Evolutionary conservation across 2,113 vertebrate species (phyloP).

Genomic region (Nannobrachium achirus): DNA sequence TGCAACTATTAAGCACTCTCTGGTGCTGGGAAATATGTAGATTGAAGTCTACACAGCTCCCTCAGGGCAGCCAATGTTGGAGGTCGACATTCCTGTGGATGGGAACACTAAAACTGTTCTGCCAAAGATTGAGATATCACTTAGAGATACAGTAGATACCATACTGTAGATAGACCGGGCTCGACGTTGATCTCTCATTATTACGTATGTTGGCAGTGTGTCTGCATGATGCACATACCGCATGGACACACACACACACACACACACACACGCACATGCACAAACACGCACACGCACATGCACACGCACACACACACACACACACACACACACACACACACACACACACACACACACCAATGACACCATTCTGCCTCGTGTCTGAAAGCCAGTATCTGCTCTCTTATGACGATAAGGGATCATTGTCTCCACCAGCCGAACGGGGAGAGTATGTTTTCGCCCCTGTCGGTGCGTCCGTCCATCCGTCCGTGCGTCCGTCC

Average conservation of each 20-base stretch:
- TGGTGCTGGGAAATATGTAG: no score
- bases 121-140: slow-evolving; percentile 3
- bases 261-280: background rate
- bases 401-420: background rate
- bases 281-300: no score
- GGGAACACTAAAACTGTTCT: background rate
- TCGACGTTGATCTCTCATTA: background rate
- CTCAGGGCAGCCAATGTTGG: no score
- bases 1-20: no score
- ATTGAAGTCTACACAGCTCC: no score
- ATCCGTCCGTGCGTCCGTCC: no score
- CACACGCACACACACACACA: background rate
- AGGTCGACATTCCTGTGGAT: no score
- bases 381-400: background rate
- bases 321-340: background rate
- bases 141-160: slow-evolving; percentile 23
- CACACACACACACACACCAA: background rate
- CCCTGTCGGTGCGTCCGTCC: no score
- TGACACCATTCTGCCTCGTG: background rate
- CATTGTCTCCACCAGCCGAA: background rate
- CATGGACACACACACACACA: background rate
- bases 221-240: slow-evolving; percentile 18
- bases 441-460: no score
- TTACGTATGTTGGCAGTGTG: background rate
- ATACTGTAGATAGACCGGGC: slow-evolving; percentile 30